Evolutionary conservation across 1,140 invertebrate genomes (phyloP).

Genomic region (Triops cancriformis): DNA sequence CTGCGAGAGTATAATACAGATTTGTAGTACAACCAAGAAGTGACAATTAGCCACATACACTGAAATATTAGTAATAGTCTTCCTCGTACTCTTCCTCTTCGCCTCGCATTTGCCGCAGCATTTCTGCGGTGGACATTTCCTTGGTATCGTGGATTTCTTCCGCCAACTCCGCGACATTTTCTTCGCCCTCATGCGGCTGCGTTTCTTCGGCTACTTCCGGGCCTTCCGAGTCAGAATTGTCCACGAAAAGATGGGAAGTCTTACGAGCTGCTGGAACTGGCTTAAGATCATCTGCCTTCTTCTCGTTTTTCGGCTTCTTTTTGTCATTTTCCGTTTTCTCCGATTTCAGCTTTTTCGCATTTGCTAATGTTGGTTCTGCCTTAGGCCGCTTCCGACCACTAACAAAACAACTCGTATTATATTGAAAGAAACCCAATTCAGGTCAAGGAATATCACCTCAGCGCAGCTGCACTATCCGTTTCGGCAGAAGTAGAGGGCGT

Average conservation of each 20-base stretch:
- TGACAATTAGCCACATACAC: too few species aligned
- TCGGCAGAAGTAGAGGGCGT: not conserved
- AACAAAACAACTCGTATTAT: not conserved
- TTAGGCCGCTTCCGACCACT: conserved; percentile 23
- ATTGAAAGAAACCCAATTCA: not conserved
- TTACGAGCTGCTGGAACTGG: not conserved
- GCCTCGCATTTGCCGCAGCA: conserved; percentile 29
- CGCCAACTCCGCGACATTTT: conserved; percentile 28
- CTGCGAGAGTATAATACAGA: too few species aligned
- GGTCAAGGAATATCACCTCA: not conserved
- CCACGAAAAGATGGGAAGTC: not conserved
- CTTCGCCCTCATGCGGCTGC: not conserved
- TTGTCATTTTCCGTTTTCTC: conserved; percentile 27
- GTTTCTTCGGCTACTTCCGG: too few species aligned
- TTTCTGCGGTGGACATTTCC: conserved; percentile 25
- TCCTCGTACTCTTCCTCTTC: conserved; percentile 43
- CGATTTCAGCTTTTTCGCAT: conserved; percentile 19
- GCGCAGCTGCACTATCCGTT: not conserved
- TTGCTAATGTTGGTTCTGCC: conserved; percentile 15
- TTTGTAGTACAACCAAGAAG: too few species aligned
- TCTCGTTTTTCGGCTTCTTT: conserved; percentile 26
- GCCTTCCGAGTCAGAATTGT: not conserved
- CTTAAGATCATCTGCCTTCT: conserved; percentile 22
- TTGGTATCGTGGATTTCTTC: conserved; percentile 25
- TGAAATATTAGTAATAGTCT: conserved; percentile 39